Conservation (phyloP, 2,888 invertebrate species). For the Lasioglossum vierecki region DNA sequence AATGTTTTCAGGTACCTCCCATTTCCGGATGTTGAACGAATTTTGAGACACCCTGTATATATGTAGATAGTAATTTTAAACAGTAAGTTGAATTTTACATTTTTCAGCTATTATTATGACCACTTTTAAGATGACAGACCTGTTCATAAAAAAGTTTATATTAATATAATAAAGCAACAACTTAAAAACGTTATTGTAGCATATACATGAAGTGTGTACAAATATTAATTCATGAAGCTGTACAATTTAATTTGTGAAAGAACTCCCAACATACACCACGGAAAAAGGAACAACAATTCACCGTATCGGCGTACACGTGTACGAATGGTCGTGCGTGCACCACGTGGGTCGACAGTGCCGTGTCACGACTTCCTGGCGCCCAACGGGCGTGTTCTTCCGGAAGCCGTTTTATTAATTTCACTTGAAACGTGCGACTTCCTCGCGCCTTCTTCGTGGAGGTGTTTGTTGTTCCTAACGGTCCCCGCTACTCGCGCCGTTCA, state of each 20-base stretch:
- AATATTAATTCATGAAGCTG: neutral
- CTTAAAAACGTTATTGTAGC: neutral
- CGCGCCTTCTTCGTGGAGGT: slow-evolving; percentile 12
- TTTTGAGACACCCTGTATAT: too few species aligned
- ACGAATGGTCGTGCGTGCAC: slow-evolving; percentile 62
- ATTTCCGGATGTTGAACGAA: too few species aligned
- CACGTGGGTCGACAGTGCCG: slow-evolving; percentile 67
- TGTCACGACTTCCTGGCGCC: slow-evolving; percentile 68
- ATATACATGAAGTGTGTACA: too few species aligned
- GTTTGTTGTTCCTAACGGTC: slow-evolving; percentile 29
- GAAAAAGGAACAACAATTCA: neutral
- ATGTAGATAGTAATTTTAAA: too few species aligned
- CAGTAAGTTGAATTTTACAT: neutral
- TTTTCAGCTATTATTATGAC: too few species aligned
- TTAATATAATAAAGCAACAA: too few species aligned
- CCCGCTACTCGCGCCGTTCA: neutral
- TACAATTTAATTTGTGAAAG: neutral
- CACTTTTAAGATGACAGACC: neutral
- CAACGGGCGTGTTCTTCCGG: slow-evolving; percentile 52
- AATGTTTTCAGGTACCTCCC: too few species aligned
- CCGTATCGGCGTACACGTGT: slow-evolving; percentile 32
- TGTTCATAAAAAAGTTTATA: neutral
- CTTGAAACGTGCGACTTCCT: slow-evolving; percentile 16
- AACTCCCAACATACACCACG: neutral
- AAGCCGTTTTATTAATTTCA: slow-evolving; percentile 50